Conservation (phyloP, 2,888 invertebrate species). For the Allophyes oxyacanthae region DNA sequence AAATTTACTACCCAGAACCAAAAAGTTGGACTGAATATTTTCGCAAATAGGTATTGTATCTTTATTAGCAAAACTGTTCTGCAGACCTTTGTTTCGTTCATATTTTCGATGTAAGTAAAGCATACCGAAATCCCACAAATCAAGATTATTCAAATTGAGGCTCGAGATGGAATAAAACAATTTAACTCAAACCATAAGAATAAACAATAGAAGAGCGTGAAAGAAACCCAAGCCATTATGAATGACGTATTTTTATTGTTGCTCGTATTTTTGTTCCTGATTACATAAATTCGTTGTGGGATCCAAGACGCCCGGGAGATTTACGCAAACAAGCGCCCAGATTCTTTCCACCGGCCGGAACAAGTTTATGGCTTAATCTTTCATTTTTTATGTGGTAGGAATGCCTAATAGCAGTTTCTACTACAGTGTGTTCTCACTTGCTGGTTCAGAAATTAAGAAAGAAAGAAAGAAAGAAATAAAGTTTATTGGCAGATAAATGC, state of each 20-base stretch:
- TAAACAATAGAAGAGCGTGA: slow-evolving; percentile 14
- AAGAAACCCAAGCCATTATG: slow-evolving; percentile 41
- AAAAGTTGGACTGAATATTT: no score
- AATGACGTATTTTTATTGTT: slow-evolving; percentile 59
- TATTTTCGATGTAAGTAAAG: slow-evolving; percentile 2
- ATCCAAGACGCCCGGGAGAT: slow-evolving; percentile 54
- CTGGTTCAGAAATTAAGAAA: slow-evolving; percentile 20
- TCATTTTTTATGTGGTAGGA: slow-evolving; percentile 59
- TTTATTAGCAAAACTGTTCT: not conserved
- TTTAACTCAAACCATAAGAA: slow-evolving; percentile 10
- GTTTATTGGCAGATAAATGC: no score
- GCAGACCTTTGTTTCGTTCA: not conserved
- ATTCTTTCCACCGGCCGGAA: slow-evolving; percentile 48
- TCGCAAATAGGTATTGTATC: no score
- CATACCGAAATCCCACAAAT: not conserved
- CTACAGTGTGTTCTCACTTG: slow-evolving; percentile 1
- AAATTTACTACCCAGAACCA: no score
- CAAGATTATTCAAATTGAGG: not conserved
- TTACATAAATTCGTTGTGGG: slow-evolving; percentile 60
- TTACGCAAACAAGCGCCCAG: slow-evolving; percentile 59
- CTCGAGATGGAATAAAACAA: slow-evolving; percentile 17
- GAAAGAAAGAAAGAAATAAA: no score
- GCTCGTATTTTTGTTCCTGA: slow-evolving; percentile 60
- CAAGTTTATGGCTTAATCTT: slow-evolving; percentile 61
- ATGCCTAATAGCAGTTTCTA: slow-evolving; percentile 42